Conservation (phyloP, 2,888 invertebrate genomes). For the Archips crataeganus region DNA sequence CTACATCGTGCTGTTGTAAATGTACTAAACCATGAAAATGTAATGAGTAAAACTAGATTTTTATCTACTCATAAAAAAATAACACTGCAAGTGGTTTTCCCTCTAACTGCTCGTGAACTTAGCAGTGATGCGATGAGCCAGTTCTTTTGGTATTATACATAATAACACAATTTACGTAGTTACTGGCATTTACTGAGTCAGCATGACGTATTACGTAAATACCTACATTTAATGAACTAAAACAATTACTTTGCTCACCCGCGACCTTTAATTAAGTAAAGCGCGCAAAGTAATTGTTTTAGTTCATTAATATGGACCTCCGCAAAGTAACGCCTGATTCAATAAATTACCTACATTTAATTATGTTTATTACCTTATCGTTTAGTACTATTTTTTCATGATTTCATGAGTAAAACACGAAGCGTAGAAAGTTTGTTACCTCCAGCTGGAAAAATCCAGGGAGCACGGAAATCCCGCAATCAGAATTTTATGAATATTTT, state of each 20-base stretch:
- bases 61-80: not conserved
- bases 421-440: too few species aligned
- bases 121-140: not conserved
- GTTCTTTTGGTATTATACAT: not conserved
- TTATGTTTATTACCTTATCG: not conserved
- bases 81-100: not conserved
- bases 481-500: too few species aligned
- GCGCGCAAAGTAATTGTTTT: too few species aligned
- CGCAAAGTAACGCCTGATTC: too few species aligned
- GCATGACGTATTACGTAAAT: not conserved
- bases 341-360: not conserved
- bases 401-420: not conserved
- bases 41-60: not conserved
- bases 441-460: not conserved
- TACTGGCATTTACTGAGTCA: slow-evolving; percentile 4
- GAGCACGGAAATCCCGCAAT: not conserved
- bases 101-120: not conserved
- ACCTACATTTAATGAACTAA: not conserved
- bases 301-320: too few species aligned
- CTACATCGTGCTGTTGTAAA: not conserved
- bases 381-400: not conserved
- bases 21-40: not conserved
- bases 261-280: too few species aligned
- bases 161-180: not conserved
- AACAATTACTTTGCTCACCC: too few species aligned